Conservation (phyloP, 2,113 vertebrate species). For the Pteropus alecto region DNA sequence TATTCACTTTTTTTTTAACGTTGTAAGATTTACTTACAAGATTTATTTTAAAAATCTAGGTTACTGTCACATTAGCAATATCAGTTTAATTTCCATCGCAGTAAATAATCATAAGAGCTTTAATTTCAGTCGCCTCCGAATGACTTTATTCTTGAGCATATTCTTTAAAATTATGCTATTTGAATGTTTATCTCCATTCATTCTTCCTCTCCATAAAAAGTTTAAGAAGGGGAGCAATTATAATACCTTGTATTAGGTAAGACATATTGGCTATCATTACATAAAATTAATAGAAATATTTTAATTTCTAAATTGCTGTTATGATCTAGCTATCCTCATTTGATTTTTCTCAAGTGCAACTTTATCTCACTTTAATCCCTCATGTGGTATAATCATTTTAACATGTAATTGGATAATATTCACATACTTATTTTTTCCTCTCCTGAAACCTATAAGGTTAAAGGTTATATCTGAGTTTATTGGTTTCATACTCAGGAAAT, state of each 20-base stretch:
- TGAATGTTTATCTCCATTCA: background rate
- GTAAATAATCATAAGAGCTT: background rate
- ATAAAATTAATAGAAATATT: background rate
- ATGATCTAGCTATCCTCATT: background rate
- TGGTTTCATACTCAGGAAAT: background rate
- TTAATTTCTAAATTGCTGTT: background rate
- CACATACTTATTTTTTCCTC: background rate
- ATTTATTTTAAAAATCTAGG: slow-evolving; percentile 24
- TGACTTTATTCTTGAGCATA: background rate
- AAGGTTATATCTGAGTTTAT: background rate
- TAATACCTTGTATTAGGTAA: background rate
- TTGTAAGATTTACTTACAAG: slow-evolving; percentile 8
- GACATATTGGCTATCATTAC: background rate
- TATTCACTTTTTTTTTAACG: background rate
- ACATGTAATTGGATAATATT: background rate
- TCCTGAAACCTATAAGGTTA: slow-evolving; percentile 18
- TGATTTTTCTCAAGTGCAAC: background rate
- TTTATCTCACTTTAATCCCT: background rate
- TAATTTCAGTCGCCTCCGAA: background rate
- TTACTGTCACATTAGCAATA: background rate
- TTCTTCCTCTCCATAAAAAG: background rate
- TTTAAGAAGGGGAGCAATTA: background rate
- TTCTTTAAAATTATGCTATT: background rate
- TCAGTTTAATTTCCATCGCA: background rate
- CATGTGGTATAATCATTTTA: background rate